A percentile compares a stretch with the other conserved stretches of the same genome.
Evolutionary conservation across 1,140 invertebrate species (phyloP).

Genomic region (Acyrthosiphon pisum): DNA sequence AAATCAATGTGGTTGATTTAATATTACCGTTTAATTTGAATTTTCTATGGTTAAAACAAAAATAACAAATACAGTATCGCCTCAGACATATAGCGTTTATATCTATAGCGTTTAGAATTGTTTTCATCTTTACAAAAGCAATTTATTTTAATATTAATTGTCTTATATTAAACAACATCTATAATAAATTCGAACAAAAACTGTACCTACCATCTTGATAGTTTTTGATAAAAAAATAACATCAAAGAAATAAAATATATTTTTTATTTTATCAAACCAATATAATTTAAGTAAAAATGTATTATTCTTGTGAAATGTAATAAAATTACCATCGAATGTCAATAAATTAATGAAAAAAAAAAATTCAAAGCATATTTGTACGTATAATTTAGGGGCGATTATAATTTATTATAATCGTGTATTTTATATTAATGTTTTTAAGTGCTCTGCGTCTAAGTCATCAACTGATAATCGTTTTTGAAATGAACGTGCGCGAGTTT

Average conservation of each 20-base stretch:
- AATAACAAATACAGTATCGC: background rate
- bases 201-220: background rate
- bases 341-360: conserved; percentile 2
- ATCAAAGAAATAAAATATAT: background rate
- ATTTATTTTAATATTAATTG: background rate
- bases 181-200: background rate
- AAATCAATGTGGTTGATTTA: background rate
- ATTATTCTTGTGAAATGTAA: background rate
- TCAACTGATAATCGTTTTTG: background rate
- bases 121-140: background rate
- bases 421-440: conserved; percentile 20
- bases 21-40: background rate
- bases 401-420: conserved; percentile 18
- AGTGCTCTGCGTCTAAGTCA: background rate
- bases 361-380: background rate
- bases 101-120: background rate
- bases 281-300: background rate
- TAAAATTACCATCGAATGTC: background rate
- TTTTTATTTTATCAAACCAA: background rate
- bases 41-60: background rate
- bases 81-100: background rate
- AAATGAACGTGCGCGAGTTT: background rate
- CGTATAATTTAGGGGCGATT: background rate
- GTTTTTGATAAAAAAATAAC: background rate
- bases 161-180: background rate